A percentile compares a stretch with the other conserved stretches of the same genome.
These are phyloP conservation scores for Tapirus indicus DNA, from an alignment of 2,797 vertebrate genomes.

Conservation along the genomic window DNA sequence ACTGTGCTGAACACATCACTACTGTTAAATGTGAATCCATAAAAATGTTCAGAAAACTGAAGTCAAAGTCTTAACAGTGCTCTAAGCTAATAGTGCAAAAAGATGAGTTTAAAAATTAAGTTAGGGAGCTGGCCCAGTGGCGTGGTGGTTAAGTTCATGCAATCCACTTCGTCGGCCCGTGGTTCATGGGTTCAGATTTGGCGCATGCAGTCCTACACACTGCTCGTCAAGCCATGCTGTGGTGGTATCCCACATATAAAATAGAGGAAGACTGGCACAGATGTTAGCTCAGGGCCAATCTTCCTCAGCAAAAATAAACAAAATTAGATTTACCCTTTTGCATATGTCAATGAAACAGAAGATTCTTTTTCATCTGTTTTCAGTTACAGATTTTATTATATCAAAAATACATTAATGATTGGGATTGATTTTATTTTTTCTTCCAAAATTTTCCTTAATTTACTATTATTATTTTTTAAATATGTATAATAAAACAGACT, in stretches of 20 bases:
- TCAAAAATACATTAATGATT: conserved; percentile 16
- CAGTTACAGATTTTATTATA: not conserved
- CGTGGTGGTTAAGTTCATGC: too few relatives aligned
- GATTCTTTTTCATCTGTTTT: not conserved
- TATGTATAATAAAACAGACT: not conserved
- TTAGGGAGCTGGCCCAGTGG: too few relatives aligned
- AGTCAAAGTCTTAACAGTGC: not conserved
- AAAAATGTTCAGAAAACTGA: conserved; percentile 11
- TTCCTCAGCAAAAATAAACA: not conserved
- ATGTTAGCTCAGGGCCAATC: too few relatives aligned
- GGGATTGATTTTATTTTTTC: not conserved
- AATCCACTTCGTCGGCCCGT: too few relatives aligned
- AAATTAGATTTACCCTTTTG: not conserved
- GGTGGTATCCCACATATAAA: too few relatives aligned
- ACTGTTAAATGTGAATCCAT: not conserved
- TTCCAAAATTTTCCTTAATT: not conserved
- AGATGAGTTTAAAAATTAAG: not conserved
- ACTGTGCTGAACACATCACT: not conserved
- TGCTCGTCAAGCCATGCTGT: too few relatives aligned
- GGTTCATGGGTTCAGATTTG: too few relatives aligned
- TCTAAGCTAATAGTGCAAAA: conserved; percentile 17
- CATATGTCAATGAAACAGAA: not conserved
- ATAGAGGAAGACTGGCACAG: too few relatives aligned
- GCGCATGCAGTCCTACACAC: too few relatives aligned
- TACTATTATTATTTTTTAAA: not conserved